These are phyloP conservation scores for Heteromormyrus szaboi DNA, from an alignment of 2,797 vertebrate genomes.

Conservation along the genomic window DNA sequence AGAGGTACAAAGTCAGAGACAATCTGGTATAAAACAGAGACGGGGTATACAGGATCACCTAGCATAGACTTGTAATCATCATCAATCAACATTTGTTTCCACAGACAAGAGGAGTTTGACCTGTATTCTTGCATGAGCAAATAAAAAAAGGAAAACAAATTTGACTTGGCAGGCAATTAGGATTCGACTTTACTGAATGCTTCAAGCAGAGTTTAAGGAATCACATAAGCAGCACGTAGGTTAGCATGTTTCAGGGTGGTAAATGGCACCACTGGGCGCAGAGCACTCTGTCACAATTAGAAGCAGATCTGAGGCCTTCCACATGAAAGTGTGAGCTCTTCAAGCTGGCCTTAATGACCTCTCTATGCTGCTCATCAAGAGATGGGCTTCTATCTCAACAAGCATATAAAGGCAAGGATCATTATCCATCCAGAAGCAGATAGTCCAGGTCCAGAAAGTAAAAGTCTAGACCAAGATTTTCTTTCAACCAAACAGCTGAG, in stretches of 20 bases:
- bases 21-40: background rate
- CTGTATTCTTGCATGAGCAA: background rate
- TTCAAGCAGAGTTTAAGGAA: background rate
- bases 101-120: background rate
- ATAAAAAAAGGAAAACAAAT: background rate
- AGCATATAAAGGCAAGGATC: background rate
- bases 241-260: background rate
- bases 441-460: background rate
- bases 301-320: background rate
- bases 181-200: background rate
- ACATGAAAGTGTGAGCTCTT: background rate
- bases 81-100: background rate
- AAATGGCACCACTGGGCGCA: background rate
- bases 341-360: background rate
- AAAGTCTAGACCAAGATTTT: background rate
- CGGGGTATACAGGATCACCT: no score
- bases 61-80: background rate
- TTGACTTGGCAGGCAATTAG: background rate
- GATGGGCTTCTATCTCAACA: background rate
- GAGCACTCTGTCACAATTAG: background rate
- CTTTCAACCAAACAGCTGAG: background rate
- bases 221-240: background rate
- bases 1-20: background rate
- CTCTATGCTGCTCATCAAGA: background rate
- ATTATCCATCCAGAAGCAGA: background rate